A percentile compares a stretch with the other conserved stretches of the same genome.
phyloP scores from a whole-genome alignment of 2,888 invertebrate genomes.

The Microdon myrmicae region DNA sequence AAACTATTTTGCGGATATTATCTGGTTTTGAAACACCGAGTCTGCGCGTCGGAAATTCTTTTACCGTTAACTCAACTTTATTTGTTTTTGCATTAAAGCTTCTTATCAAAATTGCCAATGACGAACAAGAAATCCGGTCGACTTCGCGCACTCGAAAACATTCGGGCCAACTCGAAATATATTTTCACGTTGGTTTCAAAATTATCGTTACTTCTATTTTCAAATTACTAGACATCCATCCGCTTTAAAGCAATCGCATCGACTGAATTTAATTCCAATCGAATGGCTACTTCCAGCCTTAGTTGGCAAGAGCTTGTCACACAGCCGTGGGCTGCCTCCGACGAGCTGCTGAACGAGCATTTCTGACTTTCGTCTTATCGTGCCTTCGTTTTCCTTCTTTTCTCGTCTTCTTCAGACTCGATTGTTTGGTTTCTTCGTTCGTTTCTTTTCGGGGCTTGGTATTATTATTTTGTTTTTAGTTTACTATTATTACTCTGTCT shows the following conservation, averaged over 20 bases:
- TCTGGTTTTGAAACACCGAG: slow-evolving; percentile 18
- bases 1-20: slow-evolving; percentile 35
- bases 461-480: slow-evolving; percentile 4
- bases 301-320: too few relatives aligned
- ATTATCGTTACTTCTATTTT: too few relatives aligned
- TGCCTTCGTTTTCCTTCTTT: slow-evolving; percentile 9
- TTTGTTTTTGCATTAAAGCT: slow-evolving; percentile 14
- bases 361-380: slow-evolving; percentile 22
- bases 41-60: slow-evolving; percentile 23
- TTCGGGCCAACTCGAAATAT: not conserved
- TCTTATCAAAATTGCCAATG: too few relatives aligned
- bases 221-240: too few relatives aligned
- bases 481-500: slow-evolving; percentile 3
- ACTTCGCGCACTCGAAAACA: too few relatives aligned
- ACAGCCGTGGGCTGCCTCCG: not conserved
- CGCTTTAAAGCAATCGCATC: slow-evolving; percentile 67
- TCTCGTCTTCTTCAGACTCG: slow-evolving; percentile 4
- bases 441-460: slow-evolving; percentile 1
- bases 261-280: slow-evolving; percentile 64
- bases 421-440: slow-evolving; percentile 4
- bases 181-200: slow-evolving; percentile 24
- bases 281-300: slow-evolving; percentile 47
- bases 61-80: slow-evolving; percentile 24
- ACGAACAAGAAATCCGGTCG: slow-evolving; percentile 25
- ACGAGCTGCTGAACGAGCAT: not conserved